Evolutionary conservation across 1,140 invertebrate species (phyloP), one percentile per base, ranked within the genome.

Genomic region (Drosophila kepulauana): DNA sequence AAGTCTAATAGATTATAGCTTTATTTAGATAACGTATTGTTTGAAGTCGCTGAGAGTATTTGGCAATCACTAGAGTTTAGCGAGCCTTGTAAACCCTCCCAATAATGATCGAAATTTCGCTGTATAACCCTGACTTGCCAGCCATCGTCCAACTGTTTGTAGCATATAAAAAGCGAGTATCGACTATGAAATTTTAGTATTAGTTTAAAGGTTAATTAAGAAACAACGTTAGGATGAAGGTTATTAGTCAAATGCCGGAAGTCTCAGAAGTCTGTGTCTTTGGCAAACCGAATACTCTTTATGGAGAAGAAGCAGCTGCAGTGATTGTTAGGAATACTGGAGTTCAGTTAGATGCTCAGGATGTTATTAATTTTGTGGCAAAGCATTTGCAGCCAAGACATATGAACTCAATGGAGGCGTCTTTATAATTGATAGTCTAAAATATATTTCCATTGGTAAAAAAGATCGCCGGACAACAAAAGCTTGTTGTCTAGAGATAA

Each of bases 231-330:
- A 16, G 16, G 16, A 35, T 35, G 11, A 41, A 57, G 33, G 8
- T 57, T 11, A 41, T 57, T 4, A 16, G 3, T 8, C 13, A 41
- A 20, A 57, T 57, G 54, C 54, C 54, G 4, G 33, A 57, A 10
- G 54, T 57, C 2, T 33, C 54, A 2, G 54, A 57, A 41, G 54
- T 57, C 11, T 57, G 54, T 57, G 54, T 57, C 6, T 57, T 57
- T 20, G 54, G 54, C 25, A 15, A 8, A 4, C 1, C 11, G 16
- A 57, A 6, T 41, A 13, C 16, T 16, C 16, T n/a, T 0, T 41
- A 57, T 20, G 54, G 13, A 57, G 54, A 57, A 4, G 54, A 13
- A 20, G 33, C 54, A 15, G 15, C 54, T 20, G 54, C 54, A 3
- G 54, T 28, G 5, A 7, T 57, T 38, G 54, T 57, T 1, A 20